phyloP scores from a whole-genome alignment of 2,113 vertebrate species.

The Glareola pratincola region DNA sequence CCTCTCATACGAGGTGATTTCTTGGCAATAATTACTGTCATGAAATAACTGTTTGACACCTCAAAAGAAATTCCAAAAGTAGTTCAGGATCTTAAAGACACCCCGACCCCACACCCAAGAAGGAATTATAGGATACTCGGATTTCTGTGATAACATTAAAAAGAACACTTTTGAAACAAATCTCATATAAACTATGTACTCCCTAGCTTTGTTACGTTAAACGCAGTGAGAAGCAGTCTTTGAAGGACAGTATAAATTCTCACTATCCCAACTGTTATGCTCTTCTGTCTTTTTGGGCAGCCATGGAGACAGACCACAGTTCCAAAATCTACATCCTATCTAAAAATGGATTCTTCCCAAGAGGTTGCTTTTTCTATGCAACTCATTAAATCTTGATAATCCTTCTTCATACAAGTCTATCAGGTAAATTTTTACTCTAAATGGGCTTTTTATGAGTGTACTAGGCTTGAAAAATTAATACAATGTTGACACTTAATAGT shows the following conservation, averaged over 20 bases:
- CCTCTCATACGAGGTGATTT: neutral
- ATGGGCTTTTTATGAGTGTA: neutral
- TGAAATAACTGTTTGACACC: neutral
- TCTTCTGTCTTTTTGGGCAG: neutral
- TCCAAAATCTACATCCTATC: neutral
- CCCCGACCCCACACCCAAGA: neutral
- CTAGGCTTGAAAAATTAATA: neutral
- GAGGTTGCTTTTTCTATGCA: neutral
- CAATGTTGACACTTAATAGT: neutral
- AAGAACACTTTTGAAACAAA: neutral
- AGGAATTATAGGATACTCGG: neutral
- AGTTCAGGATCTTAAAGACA: neutral
- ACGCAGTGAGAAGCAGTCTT: neutral
- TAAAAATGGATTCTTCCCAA: neutral
- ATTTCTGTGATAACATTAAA: neutral
- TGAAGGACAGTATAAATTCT: neutral
- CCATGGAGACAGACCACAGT: neutral
- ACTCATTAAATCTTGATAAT: neutral
- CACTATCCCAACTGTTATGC: neutral
- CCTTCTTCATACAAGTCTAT: neutral
- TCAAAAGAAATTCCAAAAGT: neutral
- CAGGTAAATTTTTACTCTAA: neutral
- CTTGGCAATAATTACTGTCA: neutral
- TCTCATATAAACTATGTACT: neutral
- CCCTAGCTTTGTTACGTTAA: rapidly evolving